Conservation (phyloP, 2,113 vertebrate genomes). For the Rhipidura dahli region DNA sequence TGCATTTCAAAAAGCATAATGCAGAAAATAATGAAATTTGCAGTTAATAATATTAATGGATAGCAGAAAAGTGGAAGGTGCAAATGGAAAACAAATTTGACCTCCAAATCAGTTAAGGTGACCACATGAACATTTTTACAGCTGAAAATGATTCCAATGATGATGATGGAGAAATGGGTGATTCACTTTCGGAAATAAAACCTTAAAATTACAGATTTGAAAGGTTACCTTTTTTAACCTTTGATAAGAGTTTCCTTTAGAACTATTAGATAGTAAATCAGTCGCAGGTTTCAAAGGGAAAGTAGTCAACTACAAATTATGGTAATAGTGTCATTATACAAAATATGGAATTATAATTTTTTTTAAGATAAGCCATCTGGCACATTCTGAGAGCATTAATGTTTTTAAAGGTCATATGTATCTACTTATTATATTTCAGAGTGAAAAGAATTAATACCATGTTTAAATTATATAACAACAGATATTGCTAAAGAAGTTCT, state of each 20-base stretch:
- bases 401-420: background rate
- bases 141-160: background rate
- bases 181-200: background rate
- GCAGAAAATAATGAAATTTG: background rate
- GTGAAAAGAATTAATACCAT: background rate
- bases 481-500: background rate
- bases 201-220: background rate
- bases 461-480: background rate
- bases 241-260: background rate
- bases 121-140: background rate
- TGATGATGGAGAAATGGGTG: background rate
- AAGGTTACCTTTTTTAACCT: background rate
- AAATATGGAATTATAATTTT: background rate
- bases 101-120: background rate
- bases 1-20: background rate
- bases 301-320: background rate
- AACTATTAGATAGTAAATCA: background rate
- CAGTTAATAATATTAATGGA: background rate
- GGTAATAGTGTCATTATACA: background rate
- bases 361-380: background rate
- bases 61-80: background rate
- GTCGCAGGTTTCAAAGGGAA: background rate
- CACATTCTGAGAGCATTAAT: background rate
- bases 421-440: background rate
- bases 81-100: background rate